Evolutionary conservation across 2,888 invertebrate species (phyloP).

Genomic region (Leptogaster cylindrica): DNA sequence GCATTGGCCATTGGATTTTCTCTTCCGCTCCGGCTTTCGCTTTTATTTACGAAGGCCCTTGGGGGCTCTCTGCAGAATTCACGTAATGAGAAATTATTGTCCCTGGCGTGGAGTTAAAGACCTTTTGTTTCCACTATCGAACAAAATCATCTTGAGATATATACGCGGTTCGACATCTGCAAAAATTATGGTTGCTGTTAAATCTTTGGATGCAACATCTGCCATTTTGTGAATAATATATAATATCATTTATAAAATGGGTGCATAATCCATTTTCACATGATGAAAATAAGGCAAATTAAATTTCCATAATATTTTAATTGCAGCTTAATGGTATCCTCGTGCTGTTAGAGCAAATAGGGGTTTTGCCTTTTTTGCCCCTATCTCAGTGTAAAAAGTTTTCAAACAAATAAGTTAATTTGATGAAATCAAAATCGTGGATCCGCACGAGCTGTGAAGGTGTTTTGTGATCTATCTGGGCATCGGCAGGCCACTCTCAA

Average conservation of each 20-base stretch:
- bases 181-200: constrained; percentile 26
- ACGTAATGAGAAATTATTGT: constrained; percentile 39
- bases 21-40: constrained; percentile 40
- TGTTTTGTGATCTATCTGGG: constrained; percentile 36
- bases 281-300: background rate
- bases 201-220: constrained; percentile 13
- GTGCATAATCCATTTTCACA: background rate
- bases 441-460: constrained; percentile 26
- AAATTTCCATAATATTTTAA: constrained; percentile 25
- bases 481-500: background rate
- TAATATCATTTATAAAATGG: background rate
- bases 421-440: constrained; percentile 35
- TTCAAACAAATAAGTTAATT: constrained; percentile 38
- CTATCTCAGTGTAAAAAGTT: too few relatives aligned
- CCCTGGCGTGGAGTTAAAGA: constrained; percentile 40
- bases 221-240: constrained; percentile 25
- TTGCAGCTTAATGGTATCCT: constrained; percentile 7
- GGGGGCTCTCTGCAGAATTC: constrained; percentile 26
- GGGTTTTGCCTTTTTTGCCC: too few relatives aligned
- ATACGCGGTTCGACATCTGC: constrained; percentile 26
- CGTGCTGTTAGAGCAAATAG: too few relatives aligned
- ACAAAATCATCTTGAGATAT: constrained; percentile 35
- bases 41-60: constrained; percentile 38
- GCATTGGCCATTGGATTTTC: constrained; percentile 35
- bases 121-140: constrained; percentile 40